These are phyloP conservation scores for Fulmarus glacialis DNA, from an alignment of 2,113 vertebrate genomes.

Conservation along the genomic window DNA sequence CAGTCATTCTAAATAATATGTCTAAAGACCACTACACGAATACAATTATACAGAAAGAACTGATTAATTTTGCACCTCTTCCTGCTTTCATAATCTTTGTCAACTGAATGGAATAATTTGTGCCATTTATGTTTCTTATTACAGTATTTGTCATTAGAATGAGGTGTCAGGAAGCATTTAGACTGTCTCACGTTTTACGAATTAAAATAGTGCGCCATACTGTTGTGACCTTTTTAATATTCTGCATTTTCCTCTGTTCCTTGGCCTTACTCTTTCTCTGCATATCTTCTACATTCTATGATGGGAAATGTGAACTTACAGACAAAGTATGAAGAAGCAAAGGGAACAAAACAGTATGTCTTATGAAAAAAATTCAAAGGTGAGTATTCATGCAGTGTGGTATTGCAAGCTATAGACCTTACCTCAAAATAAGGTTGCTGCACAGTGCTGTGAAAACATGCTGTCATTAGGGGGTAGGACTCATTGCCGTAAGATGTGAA, in stretches of 20 bases:
- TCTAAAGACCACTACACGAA: not conserved
- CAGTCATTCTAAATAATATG: not conserved
- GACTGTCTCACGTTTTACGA: not conserved
- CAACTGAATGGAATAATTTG: conserved; percentile 42
- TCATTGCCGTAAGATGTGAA: rapidly evolving
- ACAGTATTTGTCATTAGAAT: conserved; percentile 47
- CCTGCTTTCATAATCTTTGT: conserved; percentile 34
- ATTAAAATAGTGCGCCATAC: not conserved
- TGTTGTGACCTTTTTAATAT: conserved; percentile 38
- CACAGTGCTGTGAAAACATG: not conserved
- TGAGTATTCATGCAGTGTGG: not conserved
- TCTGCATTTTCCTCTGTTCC: not conserved
- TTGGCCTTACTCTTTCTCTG: not conserved
- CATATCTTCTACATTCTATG: not conserved
- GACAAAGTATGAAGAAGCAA: not conserved
- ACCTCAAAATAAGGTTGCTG: not conserved
- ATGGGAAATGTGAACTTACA: not conserved
- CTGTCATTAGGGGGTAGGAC: not conserved
- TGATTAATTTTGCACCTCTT: conserved; percentile 35
- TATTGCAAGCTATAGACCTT: not conserved
- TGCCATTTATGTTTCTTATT: conserved; percentile 29
- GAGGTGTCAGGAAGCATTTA: conserved; percentile 31
- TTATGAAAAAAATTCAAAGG: not conserved
- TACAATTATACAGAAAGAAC: not conserved
- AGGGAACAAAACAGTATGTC: not conserved